Conservation (phyloP, 2,888 invertebrate genomes). For the Synergus umbraculus region DNA sequence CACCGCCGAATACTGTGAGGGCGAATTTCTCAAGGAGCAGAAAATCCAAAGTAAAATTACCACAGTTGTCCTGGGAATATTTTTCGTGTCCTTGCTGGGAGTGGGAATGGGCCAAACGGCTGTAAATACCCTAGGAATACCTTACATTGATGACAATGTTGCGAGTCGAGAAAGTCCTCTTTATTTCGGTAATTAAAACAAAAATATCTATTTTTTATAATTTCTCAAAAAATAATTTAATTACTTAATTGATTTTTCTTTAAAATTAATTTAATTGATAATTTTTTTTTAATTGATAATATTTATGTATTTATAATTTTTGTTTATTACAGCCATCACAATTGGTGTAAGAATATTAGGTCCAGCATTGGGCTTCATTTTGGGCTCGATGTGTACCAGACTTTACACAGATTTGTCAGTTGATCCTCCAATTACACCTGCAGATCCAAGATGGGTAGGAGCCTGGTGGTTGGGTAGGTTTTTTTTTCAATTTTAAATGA, state of each 20-base stretch:
- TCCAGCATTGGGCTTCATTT: constrained; percentile 92
- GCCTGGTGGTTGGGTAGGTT: constrained; percentile 97
- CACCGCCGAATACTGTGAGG: constrained; percentile 79
- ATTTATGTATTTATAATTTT: no score
- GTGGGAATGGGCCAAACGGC: constrained; percentile 96
- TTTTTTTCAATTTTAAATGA: not conserved
- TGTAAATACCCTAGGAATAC: constrained; percentile 94
- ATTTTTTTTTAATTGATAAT: no score
- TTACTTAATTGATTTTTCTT: no score
- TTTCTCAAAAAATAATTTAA: no score
- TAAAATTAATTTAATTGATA: no score
- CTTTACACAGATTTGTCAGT: constrained; percentile 89
- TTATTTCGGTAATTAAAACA: constrained; percentile 86
- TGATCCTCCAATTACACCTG: constrained; percentile 86
- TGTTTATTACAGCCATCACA: constrained; percentile 85
- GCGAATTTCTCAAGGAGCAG: constrained; percentile 82
- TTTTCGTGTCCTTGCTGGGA: constrained; percentile 91
- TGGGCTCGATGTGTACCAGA: constrained; percentile 92
- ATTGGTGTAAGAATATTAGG: constrained; percentile 94
- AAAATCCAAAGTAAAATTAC: constrained; percentile 87
- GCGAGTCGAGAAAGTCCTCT: constrained; percentile 94
- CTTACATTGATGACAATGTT: constrained; percentile 96
- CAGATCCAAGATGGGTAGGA: constrained; percentile 94
- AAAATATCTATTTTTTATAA: not conserved
- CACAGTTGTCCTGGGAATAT: constrained; percentile 90